A percentile compares a stretch with the other conserved stretches of the same genome.
Evolutionary conservation across 2,797 vertebrate species (phyloP).

Genomic region (Oryzias sinensis): DNA sequence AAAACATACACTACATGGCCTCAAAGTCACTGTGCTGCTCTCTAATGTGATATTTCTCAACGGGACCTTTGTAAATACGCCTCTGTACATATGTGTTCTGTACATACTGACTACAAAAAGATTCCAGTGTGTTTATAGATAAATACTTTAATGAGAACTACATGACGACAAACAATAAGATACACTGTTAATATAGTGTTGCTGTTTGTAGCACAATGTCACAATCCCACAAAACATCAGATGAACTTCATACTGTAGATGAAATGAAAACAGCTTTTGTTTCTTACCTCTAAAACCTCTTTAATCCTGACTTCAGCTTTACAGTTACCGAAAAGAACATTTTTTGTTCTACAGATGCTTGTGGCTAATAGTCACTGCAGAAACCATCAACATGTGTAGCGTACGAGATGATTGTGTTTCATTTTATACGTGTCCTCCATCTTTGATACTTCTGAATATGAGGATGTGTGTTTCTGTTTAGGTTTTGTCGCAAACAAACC

Average conservation of each 20-base stretch:
- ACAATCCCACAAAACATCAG: slow-evolving; percentile 42
- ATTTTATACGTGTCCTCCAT: slow-evolving; percentile 3
- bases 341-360: slow-evolving; percentile 8
- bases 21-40: slow-evolving; percentile 64
- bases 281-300: slow-evolving; percentile 23
- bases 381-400: background rate
- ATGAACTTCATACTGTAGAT: slow-evolving; percentile 24
- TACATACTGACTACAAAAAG: slow-evolving; percentile 59
- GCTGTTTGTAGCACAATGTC: slow-evolving; percentile 58
- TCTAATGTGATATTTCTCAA: slow-evolving; percentile 44
- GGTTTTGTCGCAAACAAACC: background rate
- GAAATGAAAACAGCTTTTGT: slow-evolving; percentile 3
- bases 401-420: background rate
- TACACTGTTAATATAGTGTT: slow-evolving; percentile 47
- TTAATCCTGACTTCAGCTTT: slow-evolving; percentile 28
- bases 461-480: background rate
- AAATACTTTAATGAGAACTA: slow-evolving; percentile 47
- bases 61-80: slow-evolving; percentile 63
- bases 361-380: background rate
- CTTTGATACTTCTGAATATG: slow-evolving; percentile 14
- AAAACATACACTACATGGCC: slow-evolving; percentile 43
- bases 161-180: slow-evolving; percentile 41
- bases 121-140: slow-evolving; percentile 41
- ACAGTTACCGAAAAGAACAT: background rate
- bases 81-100: slow-evolving; percentile 62